A percentile compares a stretch with the other conserved stretches of the same genome.
These are phyloP conservation scores for Mactromeris polynyma DNA, from an alignment of 2,888 invertebrate genomes.

Conservation along the genomic window DNA sequence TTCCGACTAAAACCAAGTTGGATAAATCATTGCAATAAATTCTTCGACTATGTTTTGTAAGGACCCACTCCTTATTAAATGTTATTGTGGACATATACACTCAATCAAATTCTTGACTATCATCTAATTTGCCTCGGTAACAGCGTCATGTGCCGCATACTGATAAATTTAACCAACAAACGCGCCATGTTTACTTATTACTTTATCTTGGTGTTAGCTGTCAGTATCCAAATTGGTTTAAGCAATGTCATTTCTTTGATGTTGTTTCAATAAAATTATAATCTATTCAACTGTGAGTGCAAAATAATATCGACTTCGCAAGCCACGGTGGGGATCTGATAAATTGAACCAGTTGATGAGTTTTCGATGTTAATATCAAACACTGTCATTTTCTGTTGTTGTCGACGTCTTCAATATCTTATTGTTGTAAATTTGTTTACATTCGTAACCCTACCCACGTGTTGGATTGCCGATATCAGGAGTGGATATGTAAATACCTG, in stretches of 20 bases:
- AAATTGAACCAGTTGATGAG: conserved; percentile 18
- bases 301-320: conserved; percentile 4
- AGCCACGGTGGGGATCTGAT: background rate
- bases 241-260: conserved; percentile 13
- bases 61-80: background rate
- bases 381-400: conserved; percentile 16
- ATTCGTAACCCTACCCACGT: background rate
- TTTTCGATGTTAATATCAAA: conserved; percentile 13
- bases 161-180: conserved; percentile 1
- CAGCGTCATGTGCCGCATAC: background rate
- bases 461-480: conserved; percentile 9
- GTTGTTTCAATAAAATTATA: conserved; percentile 18
- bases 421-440: conserved; percentile 21
- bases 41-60: background rate
- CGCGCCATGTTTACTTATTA: conserved; percentile 22
- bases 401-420: background rate
- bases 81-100: background rate
- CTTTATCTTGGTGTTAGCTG: background rate
- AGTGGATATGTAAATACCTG: conserved; percentile 26
- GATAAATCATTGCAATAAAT: background rate
- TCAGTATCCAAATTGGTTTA: background rate
- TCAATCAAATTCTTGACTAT: conserved; percentile 1
- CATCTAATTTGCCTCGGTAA: background rate
- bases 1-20: no score
- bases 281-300: conserved; percentile 3